Base-by-base conservation (phyloP, 2,113 vertebrate genomes). In the Toxotes chatareus region DNA sequence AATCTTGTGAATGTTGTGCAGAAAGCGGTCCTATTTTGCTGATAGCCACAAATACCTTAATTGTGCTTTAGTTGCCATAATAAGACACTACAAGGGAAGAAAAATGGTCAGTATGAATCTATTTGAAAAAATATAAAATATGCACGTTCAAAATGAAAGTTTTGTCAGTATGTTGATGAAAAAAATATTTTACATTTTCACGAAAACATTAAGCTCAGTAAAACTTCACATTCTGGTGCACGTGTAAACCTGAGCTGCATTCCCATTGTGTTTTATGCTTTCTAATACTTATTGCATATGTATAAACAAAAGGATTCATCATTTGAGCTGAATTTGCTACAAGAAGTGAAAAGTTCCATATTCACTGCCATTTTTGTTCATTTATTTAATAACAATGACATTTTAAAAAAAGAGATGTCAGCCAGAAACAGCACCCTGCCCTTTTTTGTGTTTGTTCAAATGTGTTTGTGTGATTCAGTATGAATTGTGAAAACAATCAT, bases 401-500 rank as follows among this genome's bases (percentile, higher is more conserved):
- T 83, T 82, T 85, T 53, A 47, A 70, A 34, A 34, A 81, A 44
- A 78, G 47, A 74, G 12, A 73, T 38, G 9, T 32, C 17, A 42
- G 44, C 34, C 32, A 59, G 56, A 32, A 68, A 21, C 47, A 40
- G 36, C 21, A 57, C 38, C 17, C 38, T 67, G n/a, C 55, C 40
- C 36, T 83, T 78, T 76, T 73, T 23, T 47, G 6, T 31, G 21
- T 6, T 21, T 36, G 23, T 56, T 64, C 1, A 19, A 31, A 65
- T 76, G 46, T 27, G 56, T 59, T 31, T 59, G 56, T 32, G 61
- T 75, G 16, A 59, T 77, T 82, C 34, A 34, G 19, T 62, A 55
- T 51, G 42, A 81, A 69, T 69, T 76, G 46, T 61, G 34, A 62
- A 78, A 78, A 75, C 56, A 64, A 83, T 75, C 19, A 59, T 67